A percentile compares a stretch with the other conserved stretches of the same genome.
Evolutionary conservation across 1,140 invertebrate genomes (phyloP).

Genomic region (Coptotermes formosanus): DNA sequence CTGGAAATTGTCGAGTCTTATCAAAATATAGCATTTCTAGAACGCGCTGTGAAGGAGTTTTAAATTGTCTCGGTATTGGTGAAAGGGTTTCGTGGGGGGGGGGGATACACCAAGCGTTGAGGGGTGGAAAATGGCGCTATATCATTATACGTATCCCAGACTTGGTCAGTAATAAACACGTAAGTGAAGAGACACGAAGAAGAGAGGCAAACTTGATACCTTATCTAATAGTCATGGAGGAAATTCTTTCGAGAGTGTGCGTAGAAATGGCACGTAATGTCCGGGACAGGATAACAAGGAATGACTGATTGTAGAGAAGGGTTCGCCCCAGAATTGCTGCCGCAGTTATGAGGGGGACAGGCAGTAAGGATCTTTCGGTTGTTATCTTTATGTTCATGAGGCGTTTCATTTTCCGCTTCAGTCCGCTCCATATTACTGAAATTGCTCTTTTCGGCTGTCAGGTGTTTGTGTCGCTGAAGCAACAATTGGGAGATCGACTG

Average conservation of each 20-base stretch:
- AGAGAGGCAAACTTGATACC: background rate
- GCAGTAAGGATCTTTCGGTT: too few species aligned
- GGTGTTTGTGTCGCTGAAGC: too few species aligned
- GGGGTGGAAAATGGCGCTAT: background rate
- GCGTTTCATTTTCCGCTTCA: too few species aligned
- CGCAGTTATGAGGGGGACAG: too few species aligned
- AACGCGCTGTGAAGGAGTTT: background rate
- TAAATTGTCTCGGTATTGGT: background rate
- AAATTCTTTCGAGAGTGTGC: background rate
- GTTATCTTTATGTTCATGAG: too few species aligned
- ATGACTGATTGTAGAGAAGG: background rate
- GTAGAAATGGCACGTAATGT: background rate
- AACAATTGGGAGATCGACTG: too few species aligned
- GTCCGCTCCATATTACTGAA: too few species aligned
- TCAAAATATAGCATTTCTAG: background rate
- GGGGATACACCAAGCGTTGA: background rate
- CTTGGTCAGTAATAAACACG: background rate
- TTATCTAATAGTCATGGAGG: background rate
- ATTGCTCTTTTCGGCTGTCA: too few species aligned
- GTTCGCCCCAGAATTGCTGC: background rate
- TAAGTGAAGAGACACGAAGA: background rate
- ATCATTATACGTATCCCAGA: background rate
- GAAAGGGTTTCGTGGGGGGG: background rate
- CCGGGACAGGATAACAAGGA: background rate
- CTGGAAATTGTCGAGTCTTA: background rate